Evolutionary conservation across 1,140 invertebrate genomes (phyloP), one percentile per base, ranked within the genome.

Genomic region (Bombus turneri): DNA sequence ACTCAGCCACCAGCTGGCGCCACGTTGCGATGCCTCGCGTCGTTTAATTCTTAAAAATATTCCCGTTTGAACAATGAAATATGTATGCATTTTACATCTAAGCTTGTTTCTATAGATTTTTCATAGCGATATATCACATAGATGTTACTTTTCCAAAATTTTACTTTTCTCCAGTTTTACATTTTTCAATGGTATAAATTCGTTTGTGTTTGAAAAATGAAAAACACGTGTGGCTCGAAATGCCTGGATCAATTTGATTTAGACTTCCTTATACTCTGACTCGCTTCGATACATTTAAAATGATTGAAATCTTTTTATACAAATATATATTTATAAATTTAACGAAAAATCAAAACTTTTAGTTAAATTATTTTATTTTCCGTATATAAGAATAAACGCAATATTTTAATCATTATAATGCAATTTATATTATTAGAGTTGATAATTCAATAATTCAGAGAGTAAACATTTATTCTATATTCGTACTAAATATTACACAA

Each of bases 1-100:
- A 66, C 62, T 62, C n/a, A n/a, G 28, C 76, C 79, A 39, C 69
- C 39, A 72, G 77, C n/a, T 81, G 81, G 69, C 82, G 88, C 85
- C 88, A 90, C 84, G 74, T 47, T 77, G 73, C 72, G 59, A 84
- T 41, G 47, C 47, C 39, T 76, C 34, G 41, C 39, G 37, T 81
- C 47, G 1, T 83, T 66, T 57, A 81, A 81, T 34, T 78, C 12
- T 47, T 79, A 41, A 39, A 79, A 68, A 64, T 79, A 68, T 47
- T 66, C n/a, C 22, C 12, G 31, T n/a, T n/a, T 18, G 25, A 53
- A 43, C 43, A 34, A 75, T 34, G 18, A 47, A 25, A 53, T 53
- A 53, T 25, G 1, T 53, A n/a, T 10, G 12, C 31, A 69, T 37
- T 12, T 3, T 1, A 1, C n/a, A 22, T 18, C 6, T 25, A 28